phyloP scores from a whole-genome alignment of 2,113 vertebrate species.

The Perca flavescens region DNA sequence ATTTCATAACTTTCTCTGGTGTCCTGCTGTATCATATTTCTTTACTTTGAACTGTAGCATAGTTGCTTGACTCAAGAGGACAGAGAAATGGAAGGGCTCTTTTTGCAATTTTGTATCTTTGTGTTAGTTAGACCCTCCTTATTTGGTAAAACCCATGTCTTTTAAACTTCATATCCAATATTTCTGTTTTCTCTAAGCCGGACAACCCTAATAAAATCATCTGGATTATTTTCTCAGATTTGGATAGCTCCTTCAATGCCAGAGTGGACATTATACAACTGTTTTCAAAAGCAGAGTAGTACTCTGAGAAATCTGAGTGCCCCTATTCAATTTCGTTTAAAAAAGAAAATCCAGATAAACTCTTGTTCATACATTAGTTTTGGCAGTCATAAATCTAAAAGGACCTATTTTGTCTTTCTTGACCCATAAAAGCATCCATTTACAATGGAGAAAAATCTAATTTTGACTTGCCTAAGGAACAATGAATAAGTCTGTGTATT shows the following conservation, averaged over 20 bases:
- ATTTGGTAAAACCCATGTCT: not conserved
- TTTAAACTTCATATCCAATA: not conserved
- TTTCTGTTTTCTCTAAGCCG: not conserved
- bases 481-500: not conserved
- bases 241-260: not conserved
- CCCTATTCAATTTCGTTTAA: too few species aligned
- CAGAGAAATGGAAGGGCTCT: not conserved
- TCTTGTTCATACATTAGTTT: not conserved
- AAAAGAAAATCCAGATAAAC: not conserved
- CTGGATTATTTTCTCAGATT: not conserved
- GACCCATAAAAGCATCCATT: not conserved
- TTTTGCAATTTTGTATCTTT: not conserved
- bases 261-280: not conserved
- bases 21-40: not conserved
- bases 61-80: not conserved
- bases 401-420: not conserved
- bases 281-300: not conserved
- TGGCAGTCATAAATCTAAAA: not conserved
- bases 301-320: not conserved
- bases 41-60: not conserved
- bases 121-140: not conserved
- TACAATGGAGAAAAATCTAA: not conserved
- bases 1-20: conserved; percentile 80
- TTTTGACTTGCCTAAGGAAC: not conserved
- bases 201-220: not conserved